A percentile compares a stretch with the other conserved stretches of the same genome.
These are phyloP conservation scores for Notechis scutatus DNA, from an alignment of 2,113 vertebrate species.

Conservation along the genomic window DNA sequence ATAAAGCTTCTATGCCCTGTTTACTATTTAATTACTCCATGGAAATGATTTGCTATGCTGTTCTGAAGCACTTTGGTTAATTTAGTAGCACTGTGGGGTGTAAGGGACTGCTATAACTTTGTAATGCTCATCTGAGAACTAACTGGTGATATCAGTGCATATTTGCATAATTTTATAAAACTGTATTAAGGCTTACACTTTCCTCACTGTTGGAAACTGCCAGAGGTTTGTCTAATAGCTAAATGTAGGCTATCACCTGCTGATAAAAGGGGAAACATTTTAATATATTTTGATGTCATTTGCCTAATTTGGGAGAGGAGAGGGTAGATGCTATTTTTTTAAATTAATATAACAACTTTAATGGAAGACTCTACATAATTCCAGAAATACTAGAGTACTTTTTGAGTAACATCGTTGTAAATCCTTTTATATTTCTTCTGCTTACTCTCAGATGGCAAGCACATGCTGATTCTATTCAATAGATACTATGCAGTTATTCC, in stretches of 20 bases:
- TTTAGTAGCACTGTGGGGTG: not conserved
- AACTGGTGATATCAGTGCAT: not conserved
- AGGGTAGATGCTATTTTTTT: not conserved
- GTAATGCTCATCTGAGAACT: not conserved
- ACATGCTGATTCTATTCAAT: not conserved
- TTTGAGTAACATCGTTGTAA: not conserved
- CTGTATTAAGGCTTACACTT: not conserved
- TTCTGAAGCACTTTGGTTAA: constrained; percentile 25
- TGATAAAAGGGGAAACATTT: constrained; percentile 20
- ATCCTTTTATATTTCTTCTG: not conserved
- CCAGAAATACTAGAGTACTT: not conserved
- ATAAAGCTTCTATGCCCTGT: constrained; percentile 4
- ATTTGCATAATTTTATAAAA: not conserved
- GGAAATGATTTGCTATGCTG: constrained; percentile 12
- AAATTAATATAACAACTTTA: not conserved
- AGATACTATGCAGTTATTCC: not conserved
- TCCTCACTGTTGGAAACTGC: constrained; percentile 8
- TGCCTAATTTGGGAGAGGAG: not conserved
- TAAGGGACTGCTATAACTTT: constrained; percentile 23
- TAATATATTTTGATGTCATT: not conserved
- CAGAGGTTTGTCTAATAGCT: not conserved
- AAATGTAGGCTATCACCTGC: not conserved
- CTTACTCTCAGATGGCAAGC: not conserved
- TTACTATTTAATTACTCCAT: constrained; percentile 21
- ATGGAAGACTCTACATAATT: not conserved